Base-by-base conservation (phyloP, 2,113 vertebrate genomes). In the Salvelinus alpinus region DNA sequence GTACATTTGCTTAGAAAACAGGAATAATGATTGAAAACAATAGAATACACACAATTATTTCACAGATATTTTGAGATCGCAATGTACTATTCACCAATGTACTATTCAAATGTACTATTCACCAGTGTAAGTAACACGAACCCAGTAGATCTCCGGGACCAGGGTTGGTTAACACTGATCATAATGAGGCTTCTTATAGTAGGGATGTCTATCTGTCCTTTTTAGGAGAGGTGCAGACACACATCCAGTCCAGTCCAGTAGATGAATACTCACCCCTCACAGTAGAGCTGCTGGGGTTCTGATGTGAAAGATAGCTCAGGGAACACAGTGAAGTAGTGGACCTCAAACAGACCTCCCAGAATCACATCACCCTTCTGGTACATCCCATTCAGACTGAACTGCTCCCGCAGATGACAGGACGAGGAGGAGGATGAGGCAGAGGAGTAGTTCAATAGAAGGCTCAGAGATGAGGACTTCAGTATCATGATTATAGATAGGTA, bases 281-380 rank as follows among this genome's bases (percentile, higher is more conserved):
- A 91, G 34, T 34, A 67, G 6, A 81, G 84, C 57, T 86, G 74
- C 59, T 86, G 78, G 64, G 90, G 89, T 24, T 85, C 75, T 5
- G 72, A 84, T 64, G 64, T 89, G 73, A 90, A 91, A 5, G 72
- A 80, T 12, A 86, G 71, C 44, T 88, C 83, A 38, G 85, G 16
- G 18, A 86, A 85, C 20, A 80, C 66, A 64, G 87, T 82, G 14
- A 83, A 75, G 64, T 84, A 79, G 48, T 90, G 88, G 34, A 89
- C 75, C 64, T 88, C 86, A 66, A 91, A 90, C n/a, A 91, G 69
- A 14, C 90, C 89, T 66, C 90, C 90, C 14, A 91, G 69, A 31
- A 87, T 60, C 24, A 90, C 62, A 59, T 90, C 86, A 0, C 89
- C 88, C 38, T 80, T 5, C 69, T 82, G 78, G 44, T 65, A 73